Percentiles rank a stretch among this genome's conserved stretches.
Conservation (phyloP, 2,797 vertebrate species). For the Ceryle rudis region DNA sequence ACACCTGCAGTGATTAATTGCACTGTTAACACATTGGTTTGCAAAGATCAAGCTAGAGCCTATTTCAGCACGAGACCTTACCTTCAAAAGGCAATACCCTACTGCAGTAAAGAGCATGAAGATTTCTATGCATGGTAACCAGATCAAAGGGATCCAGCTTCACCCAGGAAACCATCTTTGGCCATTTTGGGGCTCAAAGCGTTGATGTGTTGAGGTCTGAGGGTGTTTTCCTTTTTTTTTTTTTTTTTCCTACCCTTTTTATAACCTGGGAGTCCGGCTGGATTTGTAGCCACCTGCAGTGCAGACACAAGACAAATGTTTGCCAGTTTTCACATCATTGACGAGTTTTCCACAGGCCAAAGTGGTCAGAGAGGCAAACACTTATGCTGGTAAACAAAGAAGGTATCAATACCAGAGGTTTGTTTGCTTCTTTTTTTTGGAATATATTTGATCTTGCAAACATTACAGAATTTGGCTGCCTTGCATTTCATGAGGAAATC, state of each 20-base stretch:
- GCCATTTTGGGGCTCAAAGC: not conserved
- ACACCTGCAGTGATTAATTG: not conserved
- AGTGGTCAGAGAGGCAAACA: not conserved
- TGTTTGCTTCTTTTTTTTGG: not conserved
- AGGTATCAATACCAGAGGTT: fast-evolving
- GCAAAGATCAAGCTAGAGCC: not conserved
- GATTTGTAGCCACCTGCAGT: not conserved
- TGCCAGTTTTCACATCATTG: not conserved
- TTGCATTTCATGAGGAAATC: not conserved
- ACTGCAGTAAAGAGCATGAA: not conserved
- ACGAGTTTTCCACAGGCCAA: not conserved
- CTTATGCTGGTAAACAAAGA: not conserved
- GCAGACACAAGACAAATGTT: not conserved
- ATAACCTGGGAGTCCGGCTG: not conserved
- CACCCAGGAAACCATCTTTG: not conserved
- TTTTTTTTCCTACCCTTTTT: no score
- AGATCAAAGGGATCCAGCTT: not conserved
- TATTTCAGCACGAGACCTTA: not conserved
- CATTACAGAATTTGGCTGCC: not conserved
- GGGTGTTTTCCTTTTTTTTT: not conserved
- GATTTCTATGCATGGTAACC: not conserved
- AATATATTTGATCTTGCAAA: not conserved
- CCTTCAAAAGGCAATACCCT: not conserved
- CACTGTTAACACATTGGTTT: not conserved
- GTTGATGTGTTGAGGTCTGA: not conserved